Percentiles rank a stretch among this genome's conserved stretches.
These are phyloP conservation scores for Patella caerulea DNA, from an alignment of 2,888 invertebrate species.

Conservation along the genomic window DNA sequence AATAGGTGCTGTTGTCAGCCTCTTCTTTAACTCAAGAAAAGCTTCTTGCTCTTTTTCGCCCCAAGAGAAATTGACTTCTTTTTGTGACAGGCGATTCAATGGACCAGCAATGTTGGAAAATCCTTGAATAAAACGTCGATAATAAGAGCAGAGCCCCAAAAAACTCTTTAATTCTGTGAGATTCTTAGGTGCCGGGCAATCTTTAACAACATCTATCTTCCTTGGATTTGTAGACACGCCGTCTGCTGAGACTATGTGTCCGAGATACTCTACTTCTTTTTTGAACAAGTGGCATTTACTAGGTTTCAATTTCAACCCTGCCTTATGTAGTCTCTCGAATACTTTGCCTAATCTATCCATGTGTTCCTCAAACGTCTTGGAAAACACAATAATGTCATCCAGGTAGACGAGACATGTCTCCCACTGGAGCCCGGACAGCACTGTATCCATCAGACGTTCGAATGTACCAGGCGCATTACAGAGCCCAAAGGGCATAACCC, in stretches of 20 bases:
- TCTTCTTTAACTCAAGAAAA: constrained; percentile 33
- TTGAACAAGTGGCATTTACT: constrained; percentile 42
- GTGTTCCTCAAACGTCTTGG: constrained; percentile 27
- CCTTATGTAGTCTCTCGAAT: constrained; percentile 23
- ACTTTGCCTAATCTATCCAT: constrained; percentile 21
- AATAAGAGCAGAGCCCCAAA: constrained; percentile 8
- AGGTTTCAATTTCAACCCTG: constrained; percentile 44
- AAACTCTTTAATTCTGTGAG: constrained; percentile 18
- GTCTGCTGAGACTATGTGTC: constrained; percentile 20
- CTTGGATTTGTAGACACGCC: constrained; percentile 27
- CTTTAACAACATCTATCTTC: constrained; percentile 14
- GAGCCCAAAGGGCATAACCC: background rate
- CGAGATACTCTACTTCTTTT: constrained; percentile 25
- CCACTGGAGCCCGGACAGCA: constrained; percentile 34
- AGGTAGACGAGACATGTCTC: constrained; percentile 36
- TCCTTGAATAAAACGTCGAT: background rate
- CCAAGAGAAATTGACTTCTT: constrained; percentile 36
- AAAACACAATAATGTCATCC: constrained; percentile 44
- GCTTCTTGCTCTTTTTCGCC: constrained; percentile 23
- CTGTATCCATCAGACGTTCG: background rate
- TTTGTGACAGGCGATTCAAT: constrained; percentile 21
- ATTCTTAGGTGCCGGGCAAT: background rate
- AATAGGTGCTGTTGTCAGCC: constrained; percentile 29
- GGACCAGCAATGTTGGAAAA: constrained; percentile 24
- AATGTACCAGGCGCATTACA: background rate